Percentiles rank a stretch among this genome's conserved stretches.
These are phyloP conservation scores for Nudaria mundana DNA, from an alignment of 2,888 invertebrate genomes.

Conservation along the genomic window DNA sequence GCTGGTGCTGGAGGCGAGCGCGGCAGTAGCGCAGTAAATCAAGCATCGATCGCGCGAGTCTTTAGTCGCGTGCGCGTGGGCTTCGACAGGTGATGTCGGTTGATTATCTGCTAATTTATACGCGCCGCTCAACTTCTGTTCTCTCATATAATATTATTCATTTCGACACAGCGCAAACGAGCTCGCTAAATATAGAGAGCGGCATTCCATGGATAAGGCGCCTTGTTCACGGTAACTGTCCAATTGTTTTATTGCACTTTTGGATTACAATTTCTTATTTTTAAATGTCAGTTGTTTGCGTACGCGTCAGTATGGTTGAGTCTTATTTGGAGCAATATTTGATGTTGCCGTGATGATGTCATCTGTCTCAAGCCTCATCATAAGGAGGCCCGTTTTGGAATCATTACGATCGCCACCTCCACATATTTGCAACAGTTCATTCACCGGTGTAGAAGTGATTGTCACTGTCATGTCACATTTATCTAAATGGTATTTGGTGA, in stretches of 20 bases:
- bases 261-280: conserved; percentile 55
- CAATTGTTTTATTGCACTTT: conserved; percentile 65
- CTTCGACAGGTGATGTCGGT: conserved; percentile 64
- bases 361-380: conserved; percentile 58
- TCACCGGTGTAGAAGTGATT: conserved; percentile 63
- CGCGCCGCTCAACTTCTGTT: conserved; percentile 69
- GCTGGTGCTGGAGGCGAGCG: not conserved
- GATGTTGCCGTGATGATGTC: conserved; percentile 65
- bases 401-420: conserved; percentile 76
- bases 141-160: conserved; percentile 69
- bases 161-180: conserved; percentile 67
- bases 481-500: conserved; percentile 48
- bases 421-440: conserved; percentile 70
- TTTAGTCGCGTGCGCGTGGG: conserved; percentile 55
- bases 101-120: conserved; percentile 76
- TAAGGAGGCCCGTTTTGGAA: conserved; percentile 66
- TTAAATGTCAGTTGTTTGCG: conserved; percentile 54
- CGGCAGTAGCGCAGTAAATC: conserved; percentile 48
- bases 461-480: conserved; percentile 58
- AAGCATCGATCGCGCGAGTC: conserved; percentile 30
- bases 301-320: conserved; percentile 31
- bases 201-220: conserved; percentile 61
- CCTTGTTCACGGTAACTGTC: conserved; percentile 57
- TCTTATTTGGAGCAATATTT: conserved; percentile 56
- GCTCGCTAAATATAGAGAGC: conserved; percentile 72